Evolutionary conservation across 2,797 vertebrate species (phyloP), one percentile per base, ranked within the genome.

Genomic region (Catamblyrhynchus diadema): DNA sequence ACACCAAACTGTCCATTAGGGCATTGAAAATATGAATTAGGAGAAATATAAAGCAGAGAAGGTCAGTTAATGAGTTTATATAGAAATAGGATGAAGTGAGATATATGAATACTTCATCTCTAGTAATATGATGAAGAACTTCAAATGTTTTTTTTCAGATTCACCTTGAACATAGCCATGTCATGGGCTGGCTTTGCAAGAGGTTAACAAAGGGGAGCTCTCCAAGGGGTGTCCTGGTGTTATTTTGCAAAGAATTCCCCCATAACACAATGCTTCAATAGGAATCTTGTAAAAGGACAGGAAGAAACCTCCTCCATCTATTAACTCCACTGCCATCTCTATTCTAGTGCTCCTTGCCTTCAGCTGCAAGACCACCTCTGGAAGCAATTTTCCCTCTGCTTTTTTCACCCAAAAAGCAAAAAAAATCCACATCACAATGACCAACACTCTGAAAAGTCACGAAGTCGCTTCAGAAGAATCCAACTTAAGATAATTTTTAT

Each of bases 391-490:
- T 35, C 16, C 28, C 18, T 48, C 41, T 6, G 4, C 44, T 14
- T 39, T 45, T 84, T 19, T 37, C 18, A 54, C 9, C 6, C 2
- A 9, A 8, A 82, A 81, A 41, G 27, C 14, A 11, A 44, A 44
- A 28, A 44, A 50, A 71, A 53, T 8, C 30, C 42, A 33, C 0
- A 0, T 54, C 25, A 8, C 57, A 85, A 70, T 1, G 0, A 3
- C 51, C 54, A 85, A 37, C 22, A 6, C 32, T 27, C 39, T 47
- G 51, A 9, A 59, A 81, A 91, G 28, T 32, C 44, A 81, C 22
- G 27, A 50, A 77, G 41, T 19, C 32, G 39, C 28, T 47, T 78
- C 10, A 32, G 21, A 87, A 75, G 6, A 53, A 80, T 5, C 12
- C 48, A 8, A n/a, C 19, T 64, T 60, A n/a, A 42, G 12, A 3